Base-by-base conservation (phyloP, 2,888 invertebrate species). In the Labia minor region DNA sequence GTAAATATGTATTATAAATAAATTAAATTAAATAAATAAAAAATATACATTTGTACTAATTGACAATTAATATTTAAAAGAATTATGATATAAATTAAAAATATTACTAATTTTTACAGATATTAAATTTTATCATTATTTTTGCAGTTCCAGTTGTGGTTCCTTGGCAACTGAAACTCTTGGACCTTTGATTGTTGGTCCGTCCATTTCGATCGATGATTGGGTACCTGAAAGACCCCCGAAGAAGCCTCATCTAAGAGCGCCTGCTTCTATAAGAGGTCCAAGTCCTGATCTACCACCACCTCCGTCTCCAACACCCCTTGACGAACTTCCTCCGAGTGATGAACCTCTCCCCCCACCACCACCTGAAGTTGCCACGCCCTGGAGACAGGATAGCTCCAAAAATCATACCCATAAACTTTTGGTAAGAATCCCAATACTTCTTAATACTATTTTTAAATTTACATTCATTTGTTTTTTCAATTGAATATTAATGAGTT, bases 141-240 rank as follows among this genome's bases (percentile, higher is more conserved):
- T 66, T 71, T 71, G 37, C 69, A 74, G 75, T 70, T 73, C 83
- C 71, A 84, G 84, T 64, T 84, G 84, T 71, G 83, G 84, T 8
- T 83, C 83, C 69, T 74, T 84, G 8, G 81, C 83, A 0, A 78
- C 81, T 3, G 84, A 83, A 72, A 73, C 84, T 20, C 72, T 85
- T 14, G 85, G 85, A 0, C 85, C 85, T 0, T 81, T 85, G 49
- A 85, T 85, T 66, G 79, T 85, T 62, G 85, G 85, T 0, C 82
- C 84, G 0, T 79, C 84, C 1, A 85, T 86, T 73, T 83, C 83
- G 0, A 78, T 86, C 14, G 86, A 86, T 71, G 85, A 86, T 71
- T 86, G 86, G 83, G 85, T 86, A 0, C 87, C 89, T 0, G 89
- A 88, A 72, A 78, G 89, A 70, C 90, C 90, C 11, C 89, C 89